A percentile compares a stretch with the other conserved stretches of the same genome.
These are phyloP conservation scores for Pocillopora verrucosa DNA, from an alignment of 64 coral and sea anemone genomes.

Conservation along the genomic window DNA sequence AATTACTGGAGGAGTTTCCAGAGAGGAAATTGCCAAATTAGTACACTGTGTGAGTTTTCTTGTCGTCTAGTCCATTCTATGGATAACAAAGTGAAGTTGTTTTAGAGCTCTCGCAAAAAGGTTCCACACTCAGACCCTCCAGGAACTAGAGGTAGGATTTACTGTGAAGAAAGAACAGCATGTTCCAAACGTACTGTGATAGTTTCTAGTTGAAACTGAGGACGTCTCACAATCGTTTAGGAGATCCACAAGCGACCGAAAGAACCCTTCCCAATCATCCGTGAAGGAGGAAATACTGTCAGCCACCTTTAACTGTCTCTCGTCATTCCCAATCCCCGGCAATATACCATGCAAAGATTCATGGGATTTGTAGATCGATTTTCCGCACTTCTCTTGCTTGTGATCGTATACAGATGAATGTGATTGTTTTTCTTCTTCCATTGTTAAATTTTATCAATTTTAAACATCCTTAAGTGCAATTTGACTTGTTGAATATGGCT, in stretches of 20 bases:
- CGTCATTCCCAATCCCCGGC: not conserved
- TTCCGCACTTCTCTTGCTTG: slow-evolving; percentile 13
- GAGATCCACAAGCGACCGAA: slow-evolving; percentile 21
- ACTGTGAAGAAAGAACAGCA: slow-evolving; percentile 5
- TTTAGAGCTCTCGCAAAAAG: slow-evolving; percentile 13
- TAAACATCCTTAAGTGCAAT: slow-evolving; percentile 30
- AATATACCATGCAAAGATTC: slow-evolving; percentile 25
- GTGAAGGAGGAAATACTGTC: not conserved
- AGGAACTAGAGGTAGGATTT: not conserved
- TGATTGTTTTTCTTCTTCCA: slow-evolving; percentile 6
- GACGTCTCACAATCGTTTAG: slow-evolving; percentile 28
- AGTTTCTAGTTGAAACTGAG: slow-evolving; percentile 20
- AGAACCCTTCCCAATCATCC: slow-evolving; percentile 16
- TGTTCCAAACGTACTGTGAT: not conserved
- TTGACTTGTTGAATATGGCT: slow-evolving; percentile 24
- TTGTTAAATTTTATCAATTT: not conserved
- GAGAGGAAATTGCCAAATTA: not conserved
- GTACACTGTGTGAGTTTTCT: not conserved
- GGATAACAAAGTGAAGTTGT: slow-evolving; percentile 13
- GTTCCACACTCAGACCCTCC: slow-evolving; percentile 15
- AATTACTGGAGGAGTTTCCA: slow-evolving; percentile 17
- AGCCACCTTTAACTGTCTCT: not conserved
- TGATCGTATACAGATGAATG: slow-evolving; percentile 8
- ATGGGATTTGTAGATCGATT: slow-evolving; percentile 23
- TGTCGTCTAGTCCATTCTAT: slow-evolving; percentile 17